A percentile compares a stretch with the other conserved stretches of the same genome.
These are phyloP conservation scores for Girardia tigrina DNA, from an alignment of 2,888 invertebrate genomes.

Conservation along the genomic window DNA sequence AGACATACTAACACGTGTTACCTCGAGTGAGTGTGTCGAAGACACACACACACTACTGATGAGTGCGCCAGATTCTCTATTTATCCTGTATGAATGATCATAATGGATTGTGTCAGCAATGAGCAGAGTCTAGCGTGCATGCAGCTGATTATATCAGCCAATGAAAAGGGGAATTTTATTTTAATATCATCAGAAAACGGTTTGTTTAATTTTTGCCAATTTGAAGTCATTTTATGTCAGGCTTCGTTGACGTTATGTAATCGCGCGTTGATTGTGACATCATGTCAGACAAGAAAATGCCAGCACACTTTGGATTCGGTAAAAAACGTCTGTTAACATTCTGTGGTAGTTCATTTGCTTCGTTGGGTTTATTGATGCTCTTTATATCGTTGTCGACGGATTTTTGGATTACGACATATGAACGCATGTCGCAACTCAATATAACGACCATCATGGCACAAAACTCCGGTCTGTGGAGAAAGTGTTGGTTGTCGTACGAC, in stretches of 20 bases:
- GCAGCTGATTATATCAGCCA: background rate
- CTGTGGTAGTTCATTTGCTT: background rate
- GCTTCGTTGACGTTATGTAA: background rate
- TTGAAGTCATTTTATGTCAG: background rate
- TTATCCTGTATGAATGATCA: background rate
- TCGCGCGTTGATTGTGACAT: background rate
- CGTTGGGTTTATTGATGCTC: background rate
- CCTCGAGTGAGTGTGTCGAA: too few species aligned
- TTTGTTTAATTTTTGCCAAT: background rate
- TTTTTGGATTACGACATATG: background rate
- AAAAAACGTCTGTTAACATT: slow-evolving; percentile 7
- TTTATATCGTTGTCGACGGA: background rate
- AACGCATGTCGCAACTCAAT: background rate
- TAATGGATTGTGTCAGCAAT: background rate
- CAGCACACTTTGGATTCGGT: background rate
- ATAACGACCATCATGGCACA: background rate
- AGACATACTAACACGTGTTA: too few species aligned
- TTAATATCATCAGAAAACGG: background rate
- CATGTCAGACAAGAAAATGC: background rate
- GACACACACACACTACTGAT: too few species aligned
- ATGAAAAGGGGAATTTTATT: background rate
- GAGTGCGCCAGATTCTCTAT: too few species aligned
- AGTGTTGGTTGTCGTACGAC: background rate
- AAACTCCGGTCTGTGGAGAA: background rate
- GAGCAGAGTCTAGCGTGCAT: background rate